These are phyloP conservation scores for Chrysoperla carnea DNA, from an alignment of 1,140 invertebrate species.

Conservation along the genomic window DNA sequence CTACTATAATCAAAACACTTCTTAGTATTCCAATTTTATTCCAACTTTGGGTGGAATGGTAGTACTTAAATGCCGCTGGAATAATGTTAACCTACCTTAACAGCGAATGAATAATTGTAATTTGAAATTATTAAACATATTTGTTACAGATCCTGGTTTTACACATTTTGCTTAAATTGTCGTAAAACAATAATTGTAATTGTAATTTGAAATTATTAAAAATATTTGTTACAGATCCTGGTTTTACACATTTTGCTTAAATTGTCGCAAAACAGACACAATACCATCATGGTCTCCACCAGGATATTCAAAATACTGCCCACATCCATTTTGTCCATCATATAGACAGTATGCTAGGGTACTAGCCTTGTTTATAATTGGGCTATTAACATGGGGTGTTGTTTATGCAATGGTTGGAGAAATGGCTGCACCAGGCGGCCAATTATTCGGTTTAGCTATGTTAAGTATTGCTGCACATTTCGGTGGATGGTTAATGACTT, in stretches of 20 bases:
- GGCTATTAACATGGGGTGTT: constrained; percentile 56
- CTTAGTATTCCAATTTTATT: too few relatives aligned
- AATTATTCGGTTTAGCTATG: constrained; percentile 58
- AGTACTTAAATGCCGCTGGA: too few relatives aligned
- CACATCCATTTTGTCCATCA: constrained; percentile 61
- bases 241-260: constrained; percentile 50
- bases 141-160: constrained; percentile 49
- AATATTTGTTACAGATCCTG: constrained; percentile 35
- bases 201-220: too few relatives aligned
- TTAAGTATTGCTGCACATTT: constrained; percentile 60
- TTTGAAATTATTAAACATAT: not conserved
- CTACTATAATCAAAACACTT: too few relatives aligned
- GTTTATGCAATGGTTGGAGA: constrained; percentile 52
- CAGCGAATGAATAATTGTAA: too few relatives aligned
- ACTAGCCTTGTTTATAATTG: constrained; percentile 43
- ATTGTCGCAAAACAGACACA: constrained; percentile 47
- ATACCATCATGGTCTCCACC: constrained; percentile 57
- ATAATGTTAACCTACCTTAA: too few relatives aligned
- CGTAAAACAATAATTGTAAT: too few relatives aligned
- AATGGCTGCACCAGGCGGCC: constrained; percentile 57
- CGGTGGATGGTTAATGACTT: constrained; percentile 56
- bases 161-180: constrained; percentile 48
- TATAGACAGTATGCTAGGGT: constrained; percentile 59
- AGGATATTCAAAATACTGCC: constrained; percentile 55
- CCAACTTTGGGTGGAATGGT: too few relatives aligned